A percentile compares a stretch with the other conserved stretches of the same genome.
Conservation (phyloP, 1,140 invertebrate species). For the Brachystomella parvula region DNA sequence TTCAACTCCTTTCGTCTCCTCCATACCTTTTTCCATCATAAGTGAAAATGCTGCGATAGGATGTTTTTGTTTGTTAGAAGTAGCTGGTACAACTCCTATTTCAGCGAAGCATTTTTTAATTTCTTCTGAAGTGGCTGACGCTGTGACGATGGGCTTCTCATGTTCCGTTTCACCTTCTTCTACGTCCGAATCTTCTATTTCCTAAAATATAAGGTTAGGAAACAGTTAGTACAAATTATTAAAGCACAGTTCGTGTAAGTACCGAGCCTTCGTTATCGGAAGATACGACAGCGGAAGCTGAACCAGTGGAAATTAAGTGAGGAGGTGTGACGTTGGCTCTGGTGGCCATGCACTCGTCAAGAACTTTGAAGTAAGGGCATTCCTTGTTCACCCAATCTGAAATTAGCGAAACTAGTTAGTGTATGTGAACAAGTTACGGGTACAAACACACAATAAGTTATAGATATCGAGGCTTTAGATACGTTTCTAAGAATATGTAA, state of each 20-base stretch:
- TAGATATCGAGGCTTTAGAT: too few species aligned
- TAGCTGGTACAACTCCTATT: not conserved
- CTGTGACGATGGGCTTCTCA: not conserved
- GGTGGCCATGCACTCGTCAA: not conserved
- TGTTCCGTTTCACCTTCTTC: not conserved
- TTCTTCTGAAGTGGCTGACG: not conserved
- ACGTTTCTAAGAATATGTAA: too few species aligned
- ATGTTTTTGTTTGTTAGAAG: not conserved
- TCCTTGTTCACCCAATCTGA: not conserved
- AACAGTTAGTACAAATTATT: not conserved
- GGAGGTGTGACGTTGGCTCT: not conserved
- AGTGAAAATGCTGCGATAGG: not conserved
- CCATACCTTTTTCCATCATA: not conserved
- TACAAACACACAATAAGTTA: not conserved
- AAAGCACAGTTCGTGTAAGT: not conserved
- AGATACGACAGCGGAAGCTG: not conserved
- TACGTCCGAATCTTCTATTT: not conserved
- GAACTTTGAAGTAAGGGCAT: conserved; percentile 4
- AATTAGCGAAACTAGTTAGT: not conserved
- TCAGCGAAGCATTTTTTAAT: not conserved
- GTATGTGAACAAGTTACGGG: not conserved
- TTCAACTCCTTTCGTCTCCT: not conserved
- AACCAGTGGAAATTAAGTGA: not conserved
- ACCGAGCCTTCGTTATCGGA: not conserved
- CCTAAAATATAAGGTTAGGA: not conserved